These are phyloP conservation scores for Nycticebus coucang DNA, from an alignment of 2,113 vertebrate species.

Conservation along the genomic window DNA sequence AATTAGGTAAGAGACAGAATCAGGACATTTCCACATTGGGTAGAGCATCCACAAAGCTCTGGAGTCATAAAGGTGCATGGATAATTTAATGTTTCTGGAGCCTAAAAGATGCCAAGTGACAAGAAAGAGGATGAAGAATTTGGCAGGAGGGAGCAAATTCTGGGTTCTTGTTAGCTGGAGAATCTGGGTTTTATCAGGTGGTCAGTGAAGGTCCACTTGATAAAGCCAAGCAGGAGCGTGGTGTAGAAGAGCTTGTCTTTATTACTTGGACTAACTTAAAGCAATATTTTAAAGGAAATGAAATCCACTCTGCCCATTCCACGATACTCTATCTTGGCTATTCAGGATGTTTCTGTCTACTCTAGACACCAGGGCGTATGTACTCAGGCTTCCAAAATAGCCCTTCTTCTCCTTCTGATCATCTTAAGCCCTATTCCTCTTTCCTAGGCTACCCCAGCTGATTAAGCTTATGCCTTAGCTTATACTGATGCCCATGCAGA, in stretches of 20 bases:
- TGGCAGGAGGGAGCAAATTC: not conserved
- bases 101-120: not conserved
- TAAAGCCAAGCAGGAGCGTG: not conserved
- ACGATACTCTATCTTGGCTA: not conserved
- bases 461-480: not conserved
- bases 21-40: not conserved
- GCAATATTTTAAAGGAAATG: not conserved
- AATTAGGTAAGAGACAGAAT: not conserved
- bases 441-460: not conserved
- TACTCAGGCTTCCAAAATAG: not conserved
- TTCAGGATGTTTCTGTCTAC: not conserved
- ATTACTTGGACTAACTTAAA: not conserved
- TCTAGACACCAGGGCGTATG: not conserved
- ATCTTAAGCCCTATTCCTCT: not conserved
- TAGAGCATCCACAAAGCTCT: not conserved
- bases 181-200: not conserved
- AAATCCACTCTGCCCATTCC: not conserved
- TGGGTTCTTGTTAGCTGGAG: not conserved
- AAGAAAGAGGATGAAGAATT: not conserved
- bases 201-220: not conserved
- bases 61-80: rapidly evolving
- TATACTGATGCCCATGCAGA: not conserved
- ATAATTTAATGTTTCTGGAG: not conserved
- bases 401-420: not conserved
- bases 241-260: not conserved